Evolutionary conservation across 2,797 vertebrate genomes (phyloP).

Genomic region (Microchirus variegatus): DNA sequence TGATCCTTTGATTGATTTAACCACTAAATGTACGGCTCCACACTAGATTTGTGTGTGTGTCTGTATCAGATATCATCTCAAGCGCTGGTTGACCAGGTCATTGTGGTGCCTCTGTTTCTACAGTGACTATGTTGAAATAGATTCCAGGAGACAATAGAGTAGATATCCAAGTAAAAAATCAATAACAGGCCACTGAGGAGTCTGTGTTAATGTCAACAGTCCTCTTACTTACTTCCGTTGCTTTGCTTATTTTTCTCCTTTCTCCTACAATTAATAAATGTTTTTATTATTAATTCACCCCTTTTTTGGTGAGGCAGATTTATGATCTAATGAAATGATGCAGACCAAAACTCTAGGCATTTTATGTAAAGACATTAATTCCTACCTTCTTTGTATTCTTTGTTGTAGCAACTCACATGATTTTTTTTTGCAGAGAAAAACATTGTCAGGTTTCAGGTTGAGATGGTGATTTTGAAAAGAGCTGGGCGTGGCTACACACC

Average conservation of each 20-base stretch:
- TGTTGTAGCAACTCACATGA: too few relatives aligned
- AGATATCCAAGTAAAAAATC: conserved; percentile 36
- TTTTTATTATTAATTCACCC: background rate
- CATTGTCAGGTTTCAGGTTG: too few relatives aligned
- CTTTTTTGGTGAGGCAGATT: too few relatives aligned
- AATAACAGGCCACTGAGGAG: conserved; percentile 15
- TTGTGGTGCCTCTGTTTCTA: conserved; percentile 8
- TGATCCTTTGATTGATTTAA: background rate
- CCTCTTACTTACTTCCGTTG: background rate
- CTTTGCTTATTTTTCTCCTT: background rate
- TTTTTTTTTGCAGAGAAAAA: too few relatives aligned
- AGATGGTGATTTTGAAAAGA: too few relatives aligned
- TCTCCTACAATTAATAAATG: background rate
- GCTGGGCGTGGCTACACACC: conserved; percentile 14
- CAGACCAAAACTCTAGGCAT: too few relatives aligned
- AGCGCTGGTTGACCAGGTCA: conserved; percentile 6
- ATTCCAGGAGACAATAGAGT: conserved; percentile 35
- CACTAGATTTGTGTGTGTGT: background rate
- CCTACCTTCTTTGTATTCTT: too few relatives aligned
- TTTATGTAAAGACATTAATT: too few relatives aligned
- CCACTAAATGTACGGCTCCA: background rate
- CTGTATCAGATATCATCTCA: conserved; percentile 1
- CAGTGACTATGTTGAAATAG: conserved; percentile 35
- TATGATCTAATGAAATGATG: too few relatives aligned
- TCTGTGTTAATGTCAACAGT: conserved; percentile 22